These are phyloP conservation scores for Geopemphigus sp. DNA, from an alignment of 1,140 invertebrate species.

Conservation along the genomic window DNA sequence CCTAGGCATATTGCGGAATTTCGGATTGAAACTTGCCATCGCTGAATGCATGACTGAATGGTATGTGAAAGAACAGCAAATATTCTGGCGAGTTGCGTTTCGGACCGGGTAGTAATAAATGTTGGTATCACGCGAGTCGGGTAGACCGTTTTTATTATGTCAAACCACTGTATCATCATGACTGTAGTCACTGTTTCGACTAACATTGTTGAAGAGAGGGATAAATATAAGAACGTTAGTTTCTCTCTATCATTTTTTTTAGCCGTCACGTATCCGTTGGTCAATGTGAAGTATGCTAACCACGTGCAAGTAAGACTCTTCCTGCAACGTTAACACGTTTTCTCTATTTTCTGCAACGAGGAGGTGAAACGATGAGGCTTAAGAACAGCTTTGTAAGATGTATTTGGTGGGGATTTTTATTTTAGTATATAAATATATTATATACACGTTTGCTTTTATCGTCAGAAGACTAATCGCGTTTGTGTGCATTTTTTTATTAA, in stretches of 20 bases:
- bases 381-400: slow-evolving; percentile 37
- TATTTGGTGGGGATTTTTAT: slow-evolving; percentile 34
- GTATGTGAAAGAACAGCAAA: slow-evolving; percentile 17
- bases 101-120: background rate
- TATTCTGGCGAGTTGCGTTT: background rate
- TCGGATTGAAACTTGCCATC: slow-evolving; percentile 17
- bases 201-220: slow-evolving; percentile 15
- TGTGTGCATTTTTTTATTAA: no score
- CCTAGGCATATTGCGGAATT: slow-evolving; percentile 22
- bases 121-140: slow-evolving; percentile 18
- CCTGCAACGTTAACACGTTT: slow-evolving; percentile 45
- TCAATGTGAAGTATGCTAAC: slow-evolving; percentile 41
- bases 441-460: background rate
- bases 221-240: slow-evolving; percentile 23
- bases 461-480: slow-evolving; percentile 18
- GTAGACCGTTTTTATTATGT: slow-evolving; percentile 32
- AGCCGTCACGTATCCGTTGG: slow-evolving; percentile 29
- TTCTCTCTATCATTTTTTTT: slow-evolving; percentile 42
- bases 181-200: slow-evolving; percentile 16
- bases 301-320: slow-evolving; percentile 41
- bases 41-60: slow-evolving; percentile 16
- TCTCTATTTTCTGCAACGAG: slow-evolving; percentile 31
- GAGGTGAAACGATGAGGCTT: slow-evolving; percentile 11
- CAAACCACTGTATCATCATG: slow-evolving; percentile 37
- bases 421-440: background rate